phyloP scores from a whole-genome alignment of 92 coral and sea anemone species.

The Phenganax subtilis region DNA sequence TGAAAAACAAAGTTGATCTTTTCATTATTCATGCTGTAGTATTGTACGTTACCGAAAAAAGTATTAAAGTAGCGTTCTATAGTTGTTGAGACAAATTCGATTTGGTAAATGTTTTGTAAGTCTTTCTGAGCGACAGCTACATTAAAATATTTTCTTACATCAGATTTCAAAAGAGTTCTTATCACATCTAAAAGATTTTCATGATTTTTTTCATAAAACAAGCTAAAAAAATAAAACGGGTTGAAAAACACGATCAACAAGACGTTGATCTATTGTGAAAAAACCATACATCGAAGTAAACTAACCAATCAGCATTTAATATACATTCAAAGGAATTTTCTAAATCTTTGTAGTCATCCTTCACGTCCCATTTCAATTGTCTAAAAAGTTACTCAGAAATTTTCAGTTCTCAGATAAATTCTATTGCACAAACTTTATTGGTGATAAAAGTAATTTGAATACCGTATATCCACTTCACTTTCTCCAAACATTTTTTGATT shows the following conservation, averaged over 20 bases:
- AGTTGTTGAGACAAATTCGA: no score
- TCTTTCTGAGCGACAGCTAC: no score
- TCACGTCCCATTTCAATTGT: conserved; percentile 59
- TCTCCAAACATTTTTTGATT: conserved; percentile 51
- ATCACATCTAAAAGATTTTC: neutral
- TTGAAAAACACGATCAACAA: neutral
- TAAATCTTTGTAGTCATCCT: conserved; percentile 39
- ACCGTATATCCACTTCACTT: conserved; percentile 49
- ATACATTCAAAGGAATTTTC: conserved; percentile 58
- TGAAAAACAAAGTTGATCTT: neutral
- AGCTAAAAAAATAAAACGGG: neutral
- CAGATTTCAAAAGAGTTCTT: neutral
- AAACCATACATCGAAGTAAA: neutral
- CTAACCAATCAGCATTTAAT: conserved; percentile 77
- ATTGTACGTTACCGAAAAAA: neutral
- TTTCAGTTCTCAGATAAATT: neutral
- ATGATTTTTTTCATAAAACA: conserved; percentile 4
- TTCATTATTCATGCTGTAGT: neutral
- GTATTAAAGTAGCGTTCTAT: no score
- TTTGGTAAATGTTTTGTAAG: no score
- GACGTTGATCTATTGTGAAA: neutral
- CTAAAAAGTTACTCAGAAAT: neutral
- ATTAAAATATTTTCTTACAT: neutral
- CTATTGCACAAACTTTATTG: neutral
- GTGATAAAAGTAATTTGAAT: neutral